Conservation (phyloP, 1,140 invertebrate species). For the Chrysoperla carnea region DNA sequence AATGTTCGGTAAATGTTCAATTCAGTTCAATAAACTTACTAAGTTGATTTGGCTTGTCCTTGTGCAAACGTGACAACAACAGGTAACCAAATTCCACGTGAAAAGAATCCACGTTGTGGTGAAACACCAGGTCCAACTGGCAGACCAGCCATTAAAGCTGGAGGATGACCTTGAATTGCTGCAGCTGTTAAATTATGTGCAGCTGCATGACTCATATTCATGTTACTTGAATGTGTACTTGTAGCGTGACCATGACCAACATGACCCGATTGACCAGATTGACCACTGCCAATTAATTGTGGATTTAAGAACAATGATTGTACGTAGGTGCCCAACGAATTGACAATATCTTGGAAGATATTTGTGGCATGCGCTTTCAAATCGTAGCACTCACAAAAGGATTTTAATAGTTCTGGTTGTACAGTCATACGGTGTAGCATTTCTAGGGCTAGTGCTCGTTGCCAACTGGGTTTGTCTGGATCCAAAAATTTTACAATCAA, state of each 20-base stretch:
- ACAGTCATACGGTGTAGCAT: slow-evolving; percentile 88
- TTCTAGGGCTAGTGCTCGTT: slow-evolving; percentile 84
- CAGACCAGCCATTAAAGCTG: slow-evolving; percentile 44
- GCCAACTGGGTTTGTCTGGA: slow-evolving; percentile 91
- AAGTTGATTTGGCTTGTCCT: slow-evolving; percentile 68
- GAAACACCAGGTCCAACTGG: slow-evolving; percentile 59
- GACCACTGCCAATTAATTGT: slow-evolving; percentile 30
- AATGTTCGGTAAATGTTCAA: too few species aligned
- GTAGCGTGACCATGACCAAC: not conserved
- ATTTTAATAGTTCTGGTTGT: slow-evolving; percentile 71
- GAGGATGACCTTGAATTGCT: slow-evolving; percentile 38
- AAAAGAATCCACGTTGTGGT: slow-evolving; percentile 83
- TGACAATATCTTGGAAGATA: slow-evolving; percentile 89
- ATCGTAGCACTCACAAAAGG: slow-evolving; percentile 89
- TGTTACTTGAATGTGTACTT: slow-evolving; percentile 8
- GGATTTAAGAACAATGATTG: slow-evolving; percentile 76
- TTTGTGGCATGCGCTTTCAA: slow-evolving; percentile 84
- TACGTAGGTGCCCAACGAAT: slow-evolving; percentile 86
- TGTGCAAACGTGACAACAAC: slow-evolving; percentile 69
- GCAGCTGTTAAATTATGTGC: slow-evolving; percentile 13
- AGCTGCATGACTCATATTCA: too few species aligned
- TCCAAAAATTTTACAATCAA: slow-evolving; percentile 94
- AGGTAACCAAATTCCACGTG: slow-evolving; percentile 81
- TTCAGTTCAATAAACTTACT: slow-evolving; percentile 67
- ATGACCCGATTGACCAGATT: slow-evolving; percentile 23